Conservation (phyloP, 2,113 vertebrate species). For the Caloenas nicobarica region DNA sequence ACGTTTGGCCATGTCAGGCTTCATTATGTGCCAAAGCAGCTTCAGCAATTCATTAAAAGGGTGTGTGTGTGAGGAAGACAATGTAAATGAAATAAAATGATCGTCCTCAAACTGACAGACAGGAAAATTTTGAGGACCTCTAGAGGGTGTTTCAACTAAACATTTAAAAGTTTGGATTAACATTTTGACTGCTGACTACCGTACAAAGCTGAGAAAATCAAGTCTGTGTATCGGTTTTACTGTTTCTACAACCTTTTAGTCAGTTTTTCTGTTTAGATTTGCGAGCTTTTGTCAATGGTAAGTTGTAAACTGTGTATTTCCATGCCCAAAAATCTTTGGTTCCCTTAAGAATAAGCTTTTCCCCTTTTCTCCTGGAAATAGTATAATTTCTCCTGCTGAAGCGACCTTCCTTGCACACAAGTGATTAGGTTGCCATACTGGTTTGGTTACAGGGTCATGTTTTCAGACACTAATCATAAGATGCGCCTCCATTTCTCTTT, state of each 20-base stretch:
- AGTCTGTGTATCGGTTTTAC: neutral
- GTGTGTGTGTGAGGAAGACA: neutral
- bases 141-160: neutral
- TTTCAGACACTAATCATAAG: neutral
- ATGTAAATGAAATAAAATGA: neutral
- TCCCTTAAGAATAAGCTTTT: neutral
- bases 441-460: neutral
- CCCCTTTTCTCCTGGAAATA: neutral
- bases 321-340: neutral
- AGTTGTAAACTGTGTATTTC: neutral
- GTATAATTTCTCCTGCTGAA: neutral
- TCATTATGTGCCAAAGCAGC: neutral
- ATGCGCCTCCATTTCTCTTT: neutral
- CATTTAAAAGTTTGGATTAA: neutral
- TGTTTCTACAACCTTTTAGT: neutral
- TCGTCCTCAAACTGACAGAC: neutral
- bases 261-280: neutral
- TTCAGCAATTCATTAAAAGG: neutral
- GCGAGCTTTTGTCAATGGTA: neutral
- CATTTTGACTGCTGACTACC: neutral
- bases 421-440: neutral
- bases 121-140: neutral
- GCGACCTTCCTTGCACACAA: neutral
- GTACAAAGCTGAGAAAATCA: neutral
- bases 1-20: neutral